Evolutionary conservation across 2,888 invertebrate species (phyloP).

Genomic region (Phytoseiulus persimilis): DNA sequence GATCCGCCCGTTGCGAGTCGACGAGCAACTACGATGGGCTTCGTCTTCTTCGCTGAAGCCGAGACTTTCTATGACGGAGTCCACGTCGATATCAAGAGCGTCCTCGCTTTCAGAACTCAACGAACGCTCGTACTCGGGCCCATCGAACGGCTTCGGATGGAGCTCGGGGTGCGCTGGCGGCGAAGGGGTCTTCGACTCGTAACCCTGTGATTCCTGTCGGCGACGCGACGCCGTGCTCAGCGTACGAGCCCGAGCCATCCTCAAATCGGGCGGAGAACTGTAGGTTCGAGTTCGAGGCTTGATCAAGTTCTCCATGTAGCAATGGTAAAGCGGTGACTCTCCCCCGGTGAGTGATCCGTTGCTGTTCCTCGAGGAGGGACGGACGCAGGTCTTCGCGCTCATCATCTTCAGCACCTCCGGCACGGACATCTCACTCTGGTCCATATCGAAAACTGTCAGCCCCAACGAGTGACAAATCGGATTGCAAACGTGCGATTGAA

Average conservation of each 20-base stretch:
- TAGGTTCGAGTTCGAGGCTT: constrained; percentile 15
- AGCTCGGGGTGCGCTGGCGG: constrained; percentile 25
- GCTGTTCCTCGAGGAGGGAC: not conserved
- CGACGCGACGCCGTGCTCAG: constrained; percentile 15
- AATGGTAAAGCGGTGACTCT: constrained; percentile 17
- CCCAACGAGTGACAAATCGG: constrained; percentile 54
- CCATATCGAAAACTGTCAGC: constrained; percentile 55
- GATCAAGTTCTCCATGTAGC: not conserved
- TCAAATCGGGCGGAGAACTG: constrained; percentile 33
- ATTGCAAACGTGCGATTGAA: constrained; percentile 57
- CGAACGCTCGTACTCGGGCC: constrained; percentile 21
- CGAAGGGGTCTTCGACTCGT: constrained; percentile 24
- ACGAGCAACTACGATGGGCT: not conserved
- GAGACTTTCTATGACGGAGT: constrained; percentile 23
- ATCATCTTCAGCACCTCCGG: constrained; percentile 28
- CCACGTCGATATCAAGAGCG: constrained; percentile 19
- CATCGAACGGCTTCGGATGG: constrained; percentile 10
- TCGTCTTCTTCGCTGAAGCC: constrained; percentile 32
- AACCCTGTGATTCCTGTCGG: constrained; percentile 13
- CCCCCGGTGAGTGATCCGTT: not conserved
- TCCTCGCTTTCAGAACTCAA: constrained; percentile 35
- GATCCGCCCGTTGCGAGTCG: constrained; percentile 24
- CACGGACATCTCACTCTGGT: constrained; percentile 49
- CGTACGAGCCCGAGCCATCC: constrained; percentile 17
- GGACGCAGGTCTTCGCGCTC: constrained; percentile 17